Conservation (phyloP, 1,140 invertebrate genomes). For the Ostrea edulis region DNA sequence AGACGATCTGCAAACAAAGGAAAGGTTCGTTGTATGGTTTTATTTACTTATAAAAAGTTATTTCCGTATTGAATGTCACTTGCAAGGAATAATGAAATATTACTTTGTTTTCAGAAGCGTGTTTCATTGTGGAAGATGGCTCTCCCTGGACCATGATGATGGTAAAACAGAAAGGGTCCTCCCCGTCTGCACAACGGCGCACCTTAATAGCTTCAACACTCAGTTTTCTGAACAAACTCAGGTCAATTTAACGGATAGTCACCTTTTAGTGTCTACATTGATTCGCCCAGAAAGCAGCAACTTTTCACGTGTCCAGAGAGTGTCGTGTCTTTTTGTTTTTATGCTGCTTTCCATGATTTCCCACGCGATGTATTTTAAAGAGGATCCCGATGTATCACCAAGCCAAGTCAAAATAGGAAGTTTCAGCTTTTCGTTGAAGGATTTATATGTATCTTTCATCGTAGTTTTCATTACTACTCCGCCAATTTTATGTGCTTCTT, state of each 20-base stretch:
- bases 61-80: not conserved
- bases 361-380: slow-evolving; percentile 78
- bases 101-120: slow-evolving; percentile 67
- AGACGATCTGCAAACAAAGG: slow-evolving; percentile 73
- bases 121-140: slow-evolving; percentile 76
- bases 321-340: slow-evolving; percentile 78
- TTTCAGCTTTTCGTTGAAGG: slow-evolving; percentile 57
- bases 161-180: slow-evolving; percentile 73
- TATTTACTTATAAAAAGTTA: not conserved
- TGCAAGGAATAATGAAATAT: not conserved
- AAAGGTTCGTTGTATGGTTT: slow-evolving; percentile 58
- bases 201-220: slow-evolving; percentile 76
- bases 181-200: slow-evolving; percentile 67
- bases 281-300: slow-evolving; percentile 78
- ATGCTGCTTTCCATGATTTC: slow-evolving; percentile 79
- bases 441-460: slow-evolving; percentile 61
- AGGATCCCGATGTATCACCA: slow-evolving; percentile 11
- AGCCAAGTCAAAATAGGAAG: slow-evolving; percentile 54
- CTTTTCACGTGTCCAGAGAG: slow-evolving; percentile 79
- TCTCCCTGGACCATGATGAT: slow-evolving; percentile 75
- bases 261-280: slow-evolving; percentile 81
- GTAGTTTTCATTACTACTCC: slow-evolving; percentile 56
- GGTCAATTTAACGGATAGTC: slow-evolving; percentile 79
- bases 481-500: slow-evolving; percentile 56
- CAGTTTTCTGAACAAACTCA: slow-evolving; percentile 77